These are phyloP conservation scores for Chunga burmeisteri DNA, from an alignment of 2,113 vertebrate species.

Conservation along the genomic window DNA sequence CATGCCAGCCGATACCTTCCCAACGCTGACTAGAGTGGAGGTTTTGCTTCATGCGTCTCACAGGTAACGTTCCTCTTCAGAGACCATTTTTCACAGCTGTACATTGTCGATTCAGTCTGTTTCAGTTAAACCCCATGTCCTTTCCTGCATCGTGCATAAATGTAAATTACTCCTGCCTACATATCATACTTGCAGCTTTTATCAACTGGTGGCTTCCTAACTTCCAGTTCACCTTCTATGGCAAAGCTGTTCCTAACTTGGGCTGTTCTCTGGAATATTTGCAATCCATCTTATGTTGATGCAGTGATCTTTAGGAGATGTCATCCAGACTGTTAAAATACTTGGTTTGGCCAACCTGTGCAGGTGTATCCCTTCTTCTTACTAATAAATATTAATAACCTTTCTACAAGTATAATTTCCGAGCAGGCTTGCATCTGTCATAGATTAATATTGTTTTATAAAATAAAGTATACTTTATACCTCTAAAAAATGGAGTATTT, in stretches of 20 bases:
- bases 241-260: neutral
- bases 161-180: rapidly evolving
- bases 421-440: neutral
- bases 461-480: neutral
- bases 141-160: rapidly evolving
- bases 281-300: no score
- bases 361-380: neutral
- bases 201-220: rapidly evolving
- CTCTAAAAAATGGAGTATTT: rapidly evolving
- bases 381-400: neutral
- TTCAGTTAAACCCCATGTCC: rapidly evolving
- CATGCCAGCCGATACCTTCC: rapidly evolving
- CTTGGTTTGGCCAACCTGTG: neutral
- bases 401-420: neutral
- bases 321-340: neutral
- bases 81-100: neutral
- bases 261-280: neutral
- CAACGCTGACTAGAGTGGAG: neutral
- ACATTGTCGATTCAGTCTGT: rapidly evolving
- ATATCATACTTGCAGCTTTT: rapidly evolving
- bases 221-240: no score
- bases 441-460: neutral
- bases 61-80: neutral
- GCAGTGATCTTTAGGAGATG: neutral
- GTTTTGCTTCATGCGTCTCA: neutral